phyloP scores from a whole-genome alignment of 1,140 invertebrate species.

The Papilio dardanus region DNA sequence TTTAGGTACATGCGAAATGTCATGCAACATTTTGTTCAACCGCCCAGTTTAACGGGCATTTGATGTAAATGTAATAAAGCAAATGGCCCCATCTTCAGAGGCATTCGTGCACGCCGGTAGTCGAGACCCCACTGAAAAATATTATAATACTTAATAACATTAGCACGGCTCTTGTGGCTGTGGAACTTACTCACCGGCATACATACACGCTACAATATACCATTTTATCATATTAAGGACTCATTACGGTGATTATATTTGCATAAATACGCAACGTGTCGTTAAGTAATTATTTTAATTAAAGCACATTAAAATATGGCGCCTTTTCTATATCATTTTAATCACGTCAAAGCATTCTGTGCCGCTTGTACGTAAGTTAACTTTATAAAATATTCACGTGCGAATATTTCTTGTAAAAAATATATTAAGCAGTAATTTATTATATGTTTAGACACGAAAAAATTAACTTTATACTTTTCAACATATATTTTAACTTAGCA shows the following conservation, averaged over 20 bases:
- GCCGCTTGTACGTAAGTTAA: not conserved
- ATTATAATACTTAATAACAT: constrained; percentile 59
- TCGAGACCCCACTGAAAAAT: constrained; percentile 55
- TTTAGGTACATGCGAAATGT: constrained; percentile 50
- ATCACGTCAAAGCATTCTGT: constrained; percentile 9
- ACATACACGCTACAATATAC: constrained; percentile 4
- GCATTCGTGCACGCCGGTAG: constrained; percentile 50
- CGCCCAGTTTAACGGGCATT: constrained; percentile 57
- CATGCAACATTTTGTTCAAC: constrained; percentile 64
- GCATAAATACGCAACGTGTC: constrained; percentile 28
- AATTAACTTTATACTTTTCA: not conserved
- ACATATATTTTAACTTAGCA: not conserved
- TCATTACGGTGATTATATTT: constrained; percentile 34
- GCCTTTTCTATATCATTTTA: constrained; percentile 19
- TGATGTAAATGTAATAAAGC: constrained; percentile 68
- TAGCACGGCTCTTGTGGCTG: constrained; percentile 43
- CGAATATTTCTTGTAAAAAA: not conserved
- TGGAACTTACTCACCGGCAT: constrained; percentile 27
- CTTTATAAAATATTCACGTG: not conserved
- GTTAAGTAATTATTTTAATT: constrained; percentile 39
- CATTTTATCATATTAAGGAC: constrained; percentile 34
- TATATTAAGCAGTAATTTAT: not conserved
- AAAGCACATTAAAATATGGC: constrained; percentile 30
- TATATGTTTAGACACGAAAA: not conserved
- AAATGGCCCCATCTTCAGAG: constrained; percentile 58